Evolutionary conservation across 2,888 invertebrate species (phyloP), one percentile per base, ranked within the genome.

Genomic region (Dynastes maya): DNA sequence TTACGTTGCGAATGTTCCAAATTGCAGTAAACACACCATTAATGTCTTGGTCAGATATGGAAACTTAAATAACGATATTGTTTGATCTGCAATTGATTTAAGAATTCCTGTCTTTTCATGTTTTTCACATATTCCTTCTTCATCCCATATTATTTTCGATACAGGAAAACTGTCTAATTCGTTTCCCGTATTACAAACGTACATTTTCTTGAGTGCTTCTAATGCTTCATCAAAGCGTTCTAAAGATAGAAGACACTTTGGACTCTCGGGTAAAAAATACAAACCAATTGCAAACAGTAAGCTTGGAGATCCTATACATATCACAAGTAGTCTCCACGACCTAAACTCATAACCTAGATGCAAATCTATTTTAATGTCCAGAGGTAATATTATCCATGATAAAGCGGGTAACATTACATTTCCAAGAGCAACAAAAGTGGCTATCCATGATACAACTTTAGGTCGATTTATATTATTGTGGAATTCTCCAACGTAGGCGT

Each of bases 401-500:
- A 89, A 76, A 49, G 86, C 86, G 29, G 89, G 88, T 67, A 89
- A 83, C 40, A 85, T 84, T 78, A 88, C 86, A 80, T 88, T 87
- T 11, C 87, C 89, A 13, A 87, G 82, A 6, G 88, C 88, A 2
- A 89, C 88, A 79, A 89, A 89, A 4, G 88, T 85, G 13, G 88
- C 86, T 80, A 88, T 86, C 86, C 87, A 88, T 0, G 88, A 85
- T 37, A 89, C 85, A 0, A 88, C 89, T 82, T 89, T 89, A 1
- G 90, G 89, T 9, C 91, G 87, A 61, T 88, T 87, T 67, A 84
- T 86, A 55, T 87, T 85, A 37, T 89, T 88, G 81, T 91, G 91
- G 82, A 91, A 91, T 84, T 91, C 91, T 8, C 91, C 90, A 16
- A 90, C 85, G 82, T 90, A 91, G 1, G 90, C 90, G 81, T 90